Evolutionary conservation across 2,797 vertebrate genomes (phyloP).

Genomic region (Orientallactaga sibirica): DNA sequence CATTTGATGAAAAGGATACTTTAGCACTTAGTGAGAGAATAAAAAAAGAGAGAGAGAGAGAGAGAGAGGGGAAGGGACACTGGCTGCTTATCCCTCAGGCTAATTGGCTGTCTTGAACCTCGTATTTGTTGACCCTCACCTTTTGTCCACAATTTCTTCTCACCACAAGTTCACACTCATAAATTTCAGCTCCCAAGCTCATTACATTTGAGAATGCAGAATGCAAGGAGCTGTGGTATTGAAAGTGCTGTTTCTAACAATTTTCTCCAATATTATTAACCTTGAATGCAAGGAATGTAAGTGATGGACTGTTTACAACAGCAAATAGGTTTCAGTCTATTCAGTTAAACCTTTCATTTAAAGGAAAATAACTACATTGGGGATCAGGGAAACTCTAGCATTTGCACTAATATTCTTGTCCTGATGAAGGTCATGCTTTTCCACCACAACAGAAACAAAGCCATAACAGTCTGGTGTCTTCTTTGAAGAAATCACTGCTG

Average conservation of each 20-base stretch:
- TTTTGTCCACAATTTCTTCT: conserved; percentile 70
- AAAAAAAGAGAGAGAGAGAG: not conserved
- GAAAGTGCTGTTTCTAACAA: conserved; percentile 57
- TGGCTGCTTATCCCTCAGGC: conserved; percentile 62
- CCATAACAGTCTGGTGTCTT: not conserved
- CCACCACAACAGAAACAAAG: not conserved
- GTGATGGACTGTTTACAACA: conserved; percentile 12
- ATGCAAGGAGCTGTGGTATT: conserved; percentile 9
- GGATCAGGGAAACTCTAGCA: not conserved
- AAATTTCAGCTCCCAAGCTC: conserved; percentile 77
- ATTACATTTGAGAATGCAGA: conserved; percentile 73
- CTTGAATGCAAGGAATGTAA: conserved; percentile 70
- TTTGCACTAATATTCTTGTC: not conserved
- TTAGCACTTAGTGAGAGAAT: not conserved
- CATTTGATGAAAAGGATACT: conserved; percentile 64
- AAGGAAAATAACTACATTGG: conserved; percentile 37
- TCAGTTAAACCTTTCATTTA: conserved; percentile 35
- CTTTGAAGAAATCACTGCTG: not conserved
- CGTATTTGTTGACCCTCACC: conserved; percentile 74
- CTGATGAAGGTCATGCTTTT: not conserved
- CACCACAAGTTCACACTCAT: not conserved
- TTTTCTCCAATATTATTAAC: conserved; percentile 61
- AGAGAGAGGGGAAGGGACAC: not conserved
- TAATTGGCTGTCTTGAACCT: conserved; percentile 71
- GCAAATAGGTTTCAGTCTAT: conserved; percentile 34